These are phyloP conservation scores for Myotis vivesi DNA, from an alignment of 2,797 vertebrate species.

Conservation along the genomic window DNA sequence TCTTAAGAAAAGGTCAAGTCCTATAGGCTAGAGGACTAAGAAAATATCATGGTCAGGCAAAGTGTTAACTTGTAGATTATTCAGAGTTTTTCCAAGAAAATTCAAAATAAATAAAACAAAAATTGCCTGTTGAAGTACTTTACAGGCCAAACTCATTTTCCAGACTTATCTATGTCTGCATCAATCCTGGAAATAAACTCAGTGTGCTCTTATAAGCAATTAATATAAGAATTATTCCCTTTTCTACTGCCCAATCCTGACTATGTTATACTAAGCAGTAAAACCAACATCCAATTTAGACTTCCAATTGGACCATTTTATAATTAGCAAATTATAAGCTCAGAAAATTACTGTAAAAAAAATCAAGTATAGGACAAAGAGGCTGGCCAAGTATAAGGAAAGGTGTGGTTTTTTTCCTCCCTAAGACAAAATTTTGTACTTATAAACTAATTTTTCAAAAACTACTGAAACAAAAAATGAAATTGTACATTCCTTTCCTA, in stretches of 20 bases:
- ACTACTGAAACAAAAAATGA: not conserved
- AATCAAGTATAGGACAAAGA: not conserved
- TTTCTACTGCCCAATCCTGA: not conserved
- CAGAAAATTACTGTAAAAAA: not conserved
- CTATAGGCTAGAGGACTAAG: not conserved
- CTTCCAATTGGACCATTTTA: not conserved
- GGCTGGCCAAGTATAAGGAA: not conserved
- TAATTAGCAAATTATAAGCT: not conserved
- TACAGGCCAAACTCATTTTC: not conserved
- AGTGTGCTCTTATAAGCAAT: not conserved
- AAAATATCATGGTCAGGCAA: not conserved
- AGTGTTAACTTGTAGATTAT: not conserved
- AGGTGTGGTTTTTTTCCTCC: not conserved
- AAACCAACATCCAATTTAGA: not conserved
- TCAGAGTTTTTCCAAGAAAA: not conserved
- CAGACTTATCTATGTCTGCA: not conserved
- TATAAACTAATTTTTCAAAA: constrained; percentile 11
- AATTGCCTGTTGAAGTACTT: not conserved
- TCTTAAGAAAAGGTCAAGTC: not conserved
- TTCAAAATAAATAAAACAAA: not conserved
- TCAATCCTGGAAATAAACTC: not conserved
- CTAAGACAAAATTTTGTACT: not conserved
- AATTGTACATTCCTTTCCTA: not conserved
- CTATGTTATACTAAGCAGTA: not conserved
- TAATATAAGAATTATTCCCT: not conserved